Base-by-base conservation (phyloP, 2,797 vertebrate species). In the Picus viridis region DNA sequence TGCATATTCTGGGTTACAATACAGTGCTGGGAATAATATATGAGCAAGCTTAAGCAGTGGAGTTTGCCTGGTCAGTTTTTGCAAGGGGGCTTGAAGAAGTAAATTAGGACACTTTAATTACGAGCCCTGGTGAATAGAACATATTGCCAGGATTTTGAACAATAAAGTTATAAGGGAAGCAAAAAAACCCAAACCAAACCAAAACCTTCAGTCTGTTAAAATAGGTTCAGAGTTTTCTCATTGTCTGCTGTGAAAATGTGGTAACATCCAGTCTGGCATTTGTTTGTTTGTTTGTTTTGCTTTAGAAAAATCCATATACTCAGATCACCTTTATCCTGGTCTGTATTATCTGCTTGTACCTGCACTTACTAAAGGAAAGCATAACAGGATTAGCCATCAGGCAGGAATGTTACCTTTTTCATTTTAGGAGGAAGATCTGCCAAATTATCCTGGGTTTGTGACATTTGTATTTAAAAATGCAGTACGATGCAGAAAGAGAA, bases 341-440 rank as follows among this genome's bases (percentile, higher is more conserved):
- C 26, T 16, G 13, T 72, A 24, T 73, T 80, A 47, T 49, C 65
- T 71, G 54, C 57, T 36, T 3, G 19, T 24, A 5, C 13, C 85
- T 73, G 27, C 34, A 14, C 51, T 53, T 53, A 5, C 16, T 61
- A 70, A 78, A 86, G 62, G 57, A 65, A 80, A 80, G 70, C 45
- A 8, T 1, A 19, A 24, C 12, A 0, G 12, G 43, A 14, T 14
- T 23, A 63, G 32, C 59, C 1, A 0, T 56, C 39, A 34, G 36
- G 34, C 39, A 86, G 30, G 41, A 56, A 24, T 58, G 65, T 47
- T 86, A 70, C 47, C 65, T 83, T n/a, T 18, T 29, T 54, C 58
- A 29, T 32, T 69, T 30, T 32, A 61, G 76, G 45, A 47, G 30
- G 20, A 57, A 41, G 32, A 61, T 53, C 39, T 53, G 62, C 61